Evolutionary conservation across 2,888 invertebrate genomes (phyloP), one percentile per base, ranked within the genome.

Genomic region (Hydroisotoma schaefferi): DNA sequence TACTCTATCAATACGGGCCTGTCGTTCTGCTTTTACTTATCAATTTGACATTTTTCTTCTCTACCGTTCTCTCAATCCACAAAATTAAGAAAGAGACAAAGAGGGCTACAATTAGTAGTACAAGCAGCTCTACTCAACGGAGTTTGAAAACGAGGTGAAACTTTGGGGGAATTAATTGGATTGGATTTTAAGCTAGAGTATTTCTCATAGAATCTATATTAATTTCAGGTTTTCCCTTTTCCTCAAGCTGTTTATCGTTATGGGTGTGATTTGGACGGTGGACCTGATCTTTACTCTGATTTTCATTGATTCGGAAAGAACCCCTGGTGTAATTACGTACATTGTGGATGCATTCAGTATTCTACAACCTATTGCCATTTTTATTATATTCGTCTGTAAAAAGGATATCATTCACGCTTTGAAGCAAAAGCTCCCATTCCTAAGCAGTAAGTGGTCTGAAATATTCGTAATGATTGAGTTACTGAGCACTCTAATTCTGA

Each of bases 301-400:
- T 2, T 61, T 59, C 25, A 57, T 54, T 23, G 25, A 12, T 1
- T 23, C 44, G 2, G 10, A 56, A 4, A 56, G 53, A 22, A 28
- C 59, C n/a, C 26, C 43, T 8, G 27, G 49, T 12, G 54, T 63
- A 44, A 37, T 38, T 6, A n/a, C n/a, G n/a, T 38, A 51, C 23
- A 37, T 67, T 29, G 44, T 57, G n/a, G 67, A 67, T 23, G 20
- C 59, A 8, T 20, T 67, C 12, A 60, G 59, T 27, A 65, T 65
- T 22, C 57, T 67, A 0, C 62, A 63, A 38, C 64, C 67, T 2
- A 38, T 65, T 37, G 57, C 62, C 1, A 63, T 67, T 10, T 67
- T 67, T 28, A 26, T 62, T 6, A 63, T 67, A 27, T 67, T 67
- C 43, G 64, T 67, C 2, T 68, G 68, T 47, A 68, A 68, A 43